Percentiles rank a stretch among this genome's conserved stretches.
These are phyloP conservation scores for Phrynosoma blainvillii DNA, from an alignment of 2,113 vertebrate species.

Conservation along the genomic window DNA sequence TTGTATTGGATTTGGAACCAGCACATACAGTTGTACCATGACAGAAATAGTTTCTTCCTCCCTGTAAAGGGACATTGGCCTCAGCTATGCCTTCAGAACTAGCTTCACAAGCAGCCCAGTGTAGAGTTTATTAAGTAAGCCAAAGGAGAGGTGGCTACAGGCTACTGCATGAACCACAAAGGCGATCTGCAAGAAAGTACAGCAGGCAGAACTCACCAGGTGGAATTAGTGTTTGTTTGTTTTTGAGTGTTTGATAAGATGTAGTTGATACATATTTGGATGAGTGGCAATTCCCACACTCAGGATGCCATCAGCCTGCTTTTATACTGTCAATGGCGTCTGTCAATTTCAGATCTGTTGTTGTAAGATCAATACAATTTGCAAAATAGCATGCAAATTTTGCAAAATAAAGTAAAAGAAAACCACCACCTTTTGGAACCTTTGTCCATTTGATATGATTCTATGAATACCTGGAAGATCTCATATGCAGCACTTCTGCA, in stretches of 20 bases:
- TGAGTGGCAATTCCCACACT: background rate
- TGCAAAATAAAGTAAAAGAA: background rate
- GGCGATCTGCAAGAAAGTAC: no score
- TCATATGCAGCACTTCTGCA: background rate
- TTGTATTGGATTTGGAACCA: background rate
- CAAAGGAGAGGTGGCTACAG: background rate
- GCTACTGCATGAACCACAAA: background rate
- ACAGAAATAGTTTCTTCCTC: background rate
- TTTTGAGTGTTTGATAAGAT: background rate
- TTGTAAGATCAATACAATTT: background rate
- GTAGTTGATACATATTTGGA: background rate
- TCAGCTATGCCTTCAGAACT: background rate
- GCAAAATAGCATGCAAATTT: background rate
- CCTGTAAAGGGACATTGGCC: background rate
- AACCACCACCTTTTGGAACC: no score
- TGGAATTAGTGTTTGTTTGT: no score
- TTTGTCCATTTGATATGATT: background rate
- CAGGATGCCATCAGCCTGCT: background rate
- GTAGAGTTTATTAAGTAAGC: background rate
- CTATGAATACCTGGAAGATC: background rate
- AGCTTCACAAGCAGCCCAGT: background rate
- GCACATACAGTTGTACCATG: background rate
- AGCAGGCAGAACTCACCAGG: no score
- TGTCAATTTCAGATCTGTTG: background rate
- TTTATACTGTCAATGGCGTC: background rate